Conservation (phyloP, 2,888 invertebrate species). For the Aplocera efformata region DNA sequence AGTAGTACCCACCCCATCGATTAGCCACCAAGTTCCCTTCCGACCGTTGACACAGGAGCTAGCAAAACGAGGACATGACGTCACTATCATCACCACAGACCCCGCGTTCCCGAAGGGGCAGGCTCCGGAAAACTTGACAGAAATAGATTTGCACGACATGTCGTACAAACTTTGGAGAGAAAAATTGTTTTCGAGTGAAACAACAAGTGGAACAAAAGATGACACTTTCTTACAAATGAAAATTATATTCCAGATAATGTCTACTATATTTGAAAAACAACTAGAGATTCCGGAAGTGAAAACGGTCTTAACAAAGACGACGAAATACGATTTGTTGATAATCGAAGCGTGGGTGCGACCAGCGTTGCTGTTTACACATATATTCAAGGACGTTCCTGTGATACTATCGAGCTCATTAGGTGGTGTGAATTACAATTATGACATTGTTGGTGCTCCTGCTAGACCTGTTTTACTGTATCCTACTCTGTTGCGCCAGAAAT, state of each 20-base stretch:
- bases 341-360: conserved; percentile 47
- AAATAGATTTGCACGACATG: too few relatives aligned
- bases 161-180: too few relatives aligned
- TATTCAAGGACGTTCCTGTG: conserved; percentile 52
- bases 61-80: too few relatives aligned
- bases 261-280: conserved; percentile 5
- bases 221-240: conserved; percentile 7
- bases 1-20: too few relatives aligned
- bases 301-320: conserved; percentile 28
- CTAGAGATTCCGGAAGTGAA: conserved; percentile 30
- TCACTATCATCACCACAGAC: too few relatives aligned
- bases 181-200: too few relatives aligned
- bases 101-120: too few relatives aligned
- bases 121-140: too few relatives aligned
- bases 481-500: conserved; percentile 10
- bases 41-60: too few relatives aligned
- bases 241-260: conserved; percentile 1
- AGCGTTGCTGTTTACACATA: conserved; percentile 45
- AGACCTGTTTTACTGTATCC: conserved; percentile 49
- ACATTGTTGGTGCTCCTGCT: conserved; percentile 49
- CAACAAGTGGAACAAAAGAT: conserved; percentile 1
- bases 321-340: conserved; percentile 60
- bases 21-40: too few relatives aligned
- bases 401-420: too few relatives aligned
- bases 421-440: conserved; percentile 37